Conservation (phyloP, 2,113 vertebrate genomes). For the Pseudorasbora parva region DNA sequence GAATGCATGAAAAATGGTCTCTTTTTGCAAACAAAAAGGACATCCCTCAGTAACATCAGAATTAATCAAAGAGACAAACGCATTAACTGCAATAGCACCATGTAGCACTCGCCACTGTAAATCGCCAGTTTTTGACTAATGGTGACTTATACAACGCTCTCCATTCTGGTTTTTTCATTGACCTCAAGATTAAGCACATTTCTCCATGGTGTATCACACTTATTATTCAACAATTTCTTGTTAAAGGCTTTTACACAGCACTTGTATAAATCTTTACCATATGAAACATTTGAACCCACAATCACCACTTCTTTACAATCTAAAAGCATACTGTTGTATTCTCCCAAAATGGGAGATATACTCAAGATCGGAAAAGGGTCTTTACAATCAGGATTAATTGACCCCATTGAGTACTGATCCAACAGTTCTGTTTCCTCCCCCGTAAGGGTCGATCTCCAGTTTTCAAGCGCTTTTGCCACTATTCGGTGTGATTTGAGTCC, state of each 20-base stretch:
- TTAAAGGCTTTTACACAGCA: background rate
- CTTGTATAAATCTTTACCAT: background rate
- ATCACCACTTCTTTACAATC: background rate
- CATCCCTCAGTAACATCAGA: too few relatives aligned
- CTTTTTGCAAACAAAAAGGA: too few relatives aligned
- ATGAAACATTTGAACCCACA: background rate
- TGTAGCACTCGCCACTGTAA: background rate
- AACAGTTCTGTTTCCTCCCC: background rate
- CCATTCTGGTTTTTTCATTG: background rate
- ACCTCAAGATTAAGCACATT: too few relatives aligned
- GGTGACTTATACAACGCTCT: background rate
- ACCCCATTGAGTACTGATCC: background rate
- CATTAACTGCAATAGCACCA: background rate
- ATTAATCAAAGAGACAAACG: too few relatives aligned
- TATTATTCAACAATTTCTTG: too few relatives aligned
- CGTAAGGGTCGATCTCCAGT: background rate
- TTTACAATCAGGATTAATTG: background rate
- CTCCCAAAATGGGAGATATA: background rate
- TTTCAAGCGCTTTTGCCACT: background rate
- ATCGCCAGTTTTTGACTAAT: background rate
- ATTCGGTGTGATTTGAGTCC: background rate
- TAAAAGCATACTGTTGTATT: background rate
- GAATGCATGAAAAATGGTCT: too few relatives aligned
- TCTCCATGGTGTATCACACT: too few relatives aligned
- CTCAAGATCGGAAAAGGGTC: background rate